Conservation (phyloP, 2,888 invertebrate genomes). For the Rhimphoctona megacephalus region DNA sequence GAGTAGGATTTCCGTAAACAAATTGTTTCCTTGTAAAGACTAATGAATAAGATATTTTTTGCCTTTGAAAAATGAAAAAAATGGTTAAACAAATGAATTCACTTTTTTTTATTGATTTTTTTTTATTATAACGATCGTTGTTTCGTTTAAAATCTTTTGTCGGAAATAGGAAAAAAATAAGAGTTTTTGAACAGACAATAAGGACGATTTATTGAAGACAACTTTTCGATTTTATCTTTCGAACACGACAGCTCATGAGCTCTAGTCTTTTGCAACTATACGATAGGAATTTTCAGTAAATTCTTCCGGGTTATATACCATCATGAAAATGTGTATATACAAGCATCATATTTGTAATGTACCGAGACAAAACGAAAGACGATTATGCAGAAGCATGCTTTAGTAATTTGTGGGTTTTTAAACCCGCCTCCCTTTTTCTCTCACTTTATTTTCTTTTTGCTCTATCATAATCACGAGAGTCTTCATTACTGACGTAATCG, state of each 20-base stretch:
- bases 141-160: neutral
- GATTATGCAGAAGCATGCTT: conserved; percentile 40
- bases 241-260: conserved; percentile 21
- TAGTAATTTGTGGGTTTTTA: conserved; percentile 58
- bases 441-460: conserved; percentile 24
- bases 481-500: conserved; percentile 64
- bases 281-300: conserved; percentile 24
- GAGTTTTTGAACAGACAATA: neutral
- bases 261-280: neutral
- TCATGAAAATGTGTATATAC: conserved; percentile 5
- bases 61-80: too few relatives aligned
- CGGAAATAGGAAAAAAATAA: neutral
- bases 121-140: neutral
- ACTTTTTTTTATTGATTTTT: neutral
- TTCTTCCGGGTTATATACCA: conserved; percentile 38
- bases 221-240: neutral
- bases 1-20: neutral
- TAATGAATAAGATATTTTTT: neutral
- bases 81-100: too few relatives aligned
- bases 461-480: conserved; percentile 54
- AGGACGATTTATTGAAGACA: neutral
- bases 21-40: neutral
- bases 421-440: conserved; percentile 15
- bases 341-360: neutral
- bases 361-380: conserved; percentile 10